Evolutionary conservation across 2,888 invertebrate species (phyloP).

Genomic region (Corbicula japonica): DNA sequence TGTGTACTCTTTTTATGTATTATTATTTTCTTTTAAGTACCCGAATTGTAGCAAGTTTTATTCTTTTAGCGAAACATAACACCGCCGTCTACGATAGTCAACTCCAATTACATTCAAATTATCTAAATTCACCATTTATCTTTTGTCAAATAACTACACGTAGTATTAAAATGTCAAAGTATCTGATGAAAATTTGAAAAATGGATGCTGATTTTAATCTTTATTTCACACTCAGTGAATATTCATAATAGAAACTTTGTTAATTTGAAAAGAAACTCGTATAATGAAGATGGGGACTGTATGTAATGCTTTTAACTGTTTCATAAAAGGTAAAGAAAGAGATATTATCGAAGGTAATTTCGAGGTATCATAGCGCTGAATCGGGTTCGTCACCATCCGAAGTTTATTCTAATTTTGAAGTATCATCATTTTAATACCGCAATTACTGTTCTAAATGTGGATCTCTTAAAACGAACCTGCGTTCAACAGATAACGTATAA

Average conservation of each 20-base stretch:
- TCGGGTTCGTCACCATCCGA: conserved; percentile 10
- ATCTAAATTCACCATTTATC: conserved; percentile 59
- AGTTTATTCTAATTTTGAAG: conserved; percentile 20
- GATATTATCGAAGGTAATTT: conserved; percentile 62
- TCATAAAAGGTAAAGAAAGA: conserved; percentile 64
- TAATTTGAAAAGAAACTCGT: conserved; percentile 55
- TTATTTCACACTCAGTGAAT: conserved; percentile 60
- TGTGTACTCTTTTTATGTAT: conserved; percentile 10
- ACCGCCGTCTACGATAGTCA: conserved; percentile 5
- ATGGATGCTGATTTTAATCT: conserved; percentile 60
- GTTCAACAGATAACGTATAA: no score
- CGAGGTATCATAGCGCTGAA: conserved; percentile 41
- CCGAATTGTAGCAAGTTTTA: conserved; percentile 28
- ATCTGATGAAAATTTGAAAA: conserved; percentile 51
- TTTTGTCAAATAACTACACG: conserved; percentile 50
- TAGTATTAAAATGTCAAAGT: conserved; percentile 56
- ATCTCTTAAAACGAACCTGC: no score
- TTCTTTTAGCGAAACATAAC: conserved; percentile 3
- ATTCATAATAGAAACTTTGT: conserved; percentile 63
- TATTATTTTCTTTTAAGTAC: conserved; percentile 23
- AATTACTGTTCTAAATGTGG: no score
- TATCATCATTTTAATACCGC: conserved; percentile 40
- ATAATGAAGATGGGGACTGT: conserved; percentile 45
- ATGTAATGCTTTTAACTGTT: conserved; percentile 68
- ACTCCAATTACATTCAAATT: conserved; percentile 56